Conservation (phyloP, 2,797 vertebrate genomes). For the Intellagama lesueurii region DNA sequence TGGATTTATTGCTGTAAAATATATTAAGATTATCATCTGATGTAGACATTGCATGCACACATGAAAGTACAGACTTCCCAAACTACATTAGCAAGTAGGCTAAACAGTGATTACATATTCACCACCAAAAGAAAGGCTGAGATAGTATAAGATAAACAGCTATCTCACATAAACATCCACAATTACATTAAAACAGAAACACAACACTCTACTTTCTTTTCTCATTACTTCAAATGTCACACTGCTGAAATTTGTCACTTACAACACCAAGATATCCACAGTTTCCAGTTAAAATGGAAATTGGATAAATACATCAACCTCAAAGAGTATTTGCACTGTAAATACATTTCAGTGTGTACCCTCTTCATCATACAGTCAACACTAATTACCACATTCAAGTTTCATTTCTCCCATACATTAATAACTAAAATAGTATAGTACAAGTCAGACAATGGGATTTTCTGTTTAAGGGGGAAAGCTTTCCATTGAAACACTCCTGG, state of each 20-base stretch:
- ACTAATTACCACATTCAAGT: background rate
- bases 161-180: background rate
- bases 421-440: background rate
- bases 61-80: background rate
- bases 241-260: background rate
- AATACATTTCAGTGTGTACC: background rate
- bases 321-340: background rate
- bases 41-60: fast-evolving
- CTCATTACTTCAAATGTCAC: background rate
- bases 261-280: background rate
- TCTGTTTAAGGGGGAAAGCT: background rate
- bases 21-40: fast-evolving
- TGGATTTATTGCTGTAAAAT: background rate
- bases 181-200: background rate
- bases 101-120: background rate
- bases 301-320: background rate
- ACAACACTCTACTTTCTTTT: background rate
- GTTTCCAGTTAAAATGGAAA: background rate
- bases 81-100: background rate
- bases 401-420: background rate
- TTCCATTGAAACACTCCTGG: background rate
- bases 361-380: background rate
- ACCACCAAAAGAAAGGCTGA: slow-evolving; percentile 22
- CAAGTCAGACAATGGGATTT: background rate
- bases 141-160: slow-evolving; percentile 17